These are phyloP conservation scores for Falco cherrug DNA, from an alignment of 2,797 vertebrate genomes.

Conservation along the genomic window DNA sequence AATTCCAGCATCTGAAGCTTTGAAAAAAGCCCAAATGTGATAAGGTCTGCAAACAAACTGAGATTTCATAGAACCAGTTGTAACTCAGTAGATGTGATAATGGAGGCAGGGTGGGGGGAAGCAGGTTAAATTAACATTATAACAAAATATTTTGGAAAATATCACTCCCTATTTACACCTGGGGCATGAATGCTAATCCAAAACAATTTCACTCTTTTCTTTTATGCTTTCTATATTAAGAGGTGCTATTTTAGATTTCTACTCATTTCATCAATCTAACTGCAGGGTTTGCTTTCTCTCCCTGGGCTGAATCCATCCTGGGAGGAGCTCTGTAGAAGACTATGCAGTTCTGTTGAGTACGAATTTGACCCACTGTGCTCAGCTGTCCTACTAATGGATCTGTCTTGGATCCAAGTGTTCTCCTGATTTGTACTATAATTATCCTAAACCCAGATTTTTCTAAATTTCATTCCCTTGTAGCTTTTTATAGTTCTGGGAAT, in stretches of 20 bases:
- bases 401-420: conserved; percentile 50
- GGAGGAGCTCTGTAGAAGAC: neutral
- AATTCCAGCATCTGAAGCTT: neutral
- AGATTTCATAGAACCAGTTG: neutral
- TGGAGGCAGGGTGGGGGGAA: neutral
- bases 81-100: neutral
- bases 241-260: neutral
- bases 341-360: neutral
- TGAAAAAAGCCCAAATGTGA: neutral
- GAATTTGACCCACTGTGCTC: conserved; percentile 25
- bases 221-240: neutral
- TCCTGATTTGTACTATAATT: conserved; percentile 68
- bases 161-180: neutral
- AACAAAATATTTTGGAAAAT: neutral
- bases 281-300: neutral
- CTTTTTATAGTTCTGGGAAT: conserved; percentile 69
- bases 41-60: neutral
- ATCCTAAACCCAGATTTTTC: conserved; percentile 70
- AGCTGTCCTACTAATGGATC: conserved; percentile 48
- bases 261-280: neutral
- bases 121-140: neutral
- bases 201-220: neutral
- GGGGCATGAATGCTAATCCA: neutral
- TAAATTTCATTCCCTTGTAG: conserved; percentile 51
- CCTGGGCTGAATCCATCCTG: neutral